These are phyloP conservation scores for Drosophila tanythrix DNA, from an alignment of 2,888 invertebrate genomes.

Conservation along the genomic window DNA sequence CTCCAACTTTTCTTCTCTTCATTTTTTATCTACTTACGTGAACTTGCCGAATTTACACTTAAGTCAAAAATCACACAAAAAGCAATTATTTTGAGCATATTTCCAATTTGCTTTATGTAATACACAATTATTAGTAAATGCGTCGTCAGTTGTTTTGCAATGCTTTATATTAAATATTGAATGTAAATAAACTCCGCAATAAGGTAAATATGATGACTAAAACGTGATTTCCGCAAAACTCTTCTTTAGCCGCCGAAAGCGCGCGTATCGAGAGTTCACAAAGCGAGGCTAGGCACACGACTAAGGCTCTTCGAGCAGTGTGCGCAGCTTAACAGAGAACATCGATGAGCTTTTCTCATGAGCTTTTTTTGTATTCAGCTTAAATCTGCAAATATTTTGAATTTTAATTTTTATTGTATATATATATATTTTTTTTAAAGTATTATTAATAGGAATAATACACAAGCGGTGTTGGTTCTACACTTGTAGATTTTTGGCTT, in stretches of 20 bases:
- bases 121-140: slow-evolving; percentile 37
- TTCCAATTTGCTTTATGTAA: slow-evolving; percentile 17
- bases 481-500: slow-evolving; percentile 56
- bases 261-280: slow-evolving; percentile 21
- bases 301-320: slow-evolving; percentile 30
- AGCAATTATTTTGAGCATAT: slow-evolving; percentile 42
- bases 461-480: slow-evolving; percentile 33
- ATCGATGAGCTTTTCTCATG: slow-evolving; percentile 48
- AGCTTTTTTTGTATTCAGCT: slow-evolving; percentile 47
- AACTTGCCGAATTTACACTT: slow-evolving; percentile 39
- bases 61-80: slow-evolving; percentile 35
- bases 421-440: slow-evolving; percentile 3
- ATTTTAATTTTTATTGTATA: slow-evolving; percentile 13
- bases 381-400: not conserved
- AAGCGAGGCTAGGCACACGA: slow-evolving; percentile 56
- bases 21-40: slow-evolving; percentile 62
- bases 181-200: slow-evolving; percentile 41
- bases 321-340: slow-evolving; percentile 42
- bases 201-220: slow-evolving; percentile 35
- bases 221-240: slow-evolving; percentile 44
- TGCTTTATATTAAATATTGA: slow-evolving; percentile 12
- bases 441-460: slow-evolving; percentile 36
- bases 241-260: slow-evolving; percentile 4
- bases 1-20: slow-evolving; percentile 5
- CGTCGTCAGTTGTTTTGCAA: slow-evolving; percentile 54